phyloP scores from a whole-genome alignment of 2,113 vertebrate species.

The Pteruthius melanotis region DNA sequence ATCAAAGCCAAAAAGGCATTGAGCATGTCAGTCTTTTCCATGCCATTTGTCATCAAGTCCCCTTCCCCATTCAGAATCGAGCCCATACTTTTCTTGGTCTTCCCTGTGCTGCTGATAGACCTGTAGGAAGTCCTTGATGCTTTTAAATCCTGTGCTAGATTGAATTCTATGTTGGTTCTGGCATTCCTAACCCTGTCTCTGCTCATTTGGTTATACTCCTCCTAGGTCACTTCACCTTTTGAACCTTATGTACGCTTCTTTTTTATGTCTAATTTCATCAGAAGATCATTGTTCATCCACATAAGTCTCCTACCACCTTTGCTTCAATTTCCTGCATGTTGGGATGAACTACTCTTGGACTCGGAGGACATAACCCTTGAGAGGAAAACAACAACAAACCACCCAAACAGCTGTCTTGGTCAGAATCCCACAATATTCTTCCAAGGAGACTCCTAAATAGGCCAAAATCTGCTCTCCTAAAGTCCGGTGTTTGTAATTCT shows the following conservation, averaged over 20 bases:
- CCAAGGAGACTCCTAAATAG: background rate
- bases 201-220: background rate
- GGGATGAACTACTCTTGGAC: background rate
- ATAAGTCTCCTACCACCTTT: background rate
- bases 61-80: background rate
- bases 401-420: background rate
- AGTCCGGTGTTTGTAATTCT: background rate
- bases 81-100: background rate
- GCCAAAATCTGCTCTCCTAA: background rate
- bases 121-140: background rate
- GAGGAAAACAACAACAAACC: background rate
- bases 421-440: background rate
- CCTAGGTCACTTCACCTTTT: background rate
- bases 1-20: background rate
- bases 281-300: background rate
- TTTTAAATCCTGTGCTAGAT: background rate
- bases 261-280: background rate
- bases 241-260: background rate
- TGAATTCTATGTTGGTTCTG: background rate
- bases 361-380: rapidly evolving
- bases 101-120: background rate
- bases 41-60: background rate
- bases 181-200: background rate
- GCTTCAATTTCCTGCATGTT: background rate
- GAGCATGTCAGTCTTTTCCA: background rate